Evolutionary conservation across 2,888 invertebrate species (phyloP).

Genomic region (Lutraria lutraria): DNA sequence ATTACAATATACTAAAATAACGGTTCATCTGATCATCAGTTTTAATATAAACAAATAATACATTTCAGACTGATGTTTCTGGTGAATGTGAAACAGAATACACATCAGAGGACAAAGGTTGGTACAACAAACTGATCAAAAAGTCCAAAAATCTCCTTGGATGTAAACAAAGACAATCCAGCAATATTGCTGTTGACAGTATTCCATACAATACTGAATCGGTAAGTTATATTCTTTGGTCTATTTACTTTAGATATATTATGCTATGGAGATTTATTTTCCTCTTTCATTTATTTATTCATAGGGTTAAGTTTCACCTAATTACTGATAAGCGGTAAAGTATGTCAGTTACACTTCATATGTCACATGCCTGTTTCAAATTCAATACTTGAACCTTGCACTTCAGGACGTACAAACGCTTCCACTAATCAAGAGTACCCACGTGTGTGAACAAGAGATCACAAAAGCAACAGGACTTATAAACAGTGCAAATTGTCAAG

Average conservation of each 20-base stretch:
- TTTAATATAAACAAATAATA: neutral
- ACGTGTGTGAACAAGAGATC: slow-evolving; percentile 90
- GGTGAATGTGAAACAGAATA: slow-evolving; percentile 94
- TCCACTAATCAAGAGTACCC: slow-evolving; percentile 87
- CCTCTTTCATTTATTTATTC: no score
- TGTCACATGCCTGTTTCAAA: no score
- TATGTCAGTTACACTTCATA: neutral
- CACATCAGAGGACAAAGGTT: slow-evolving; percentile 79
- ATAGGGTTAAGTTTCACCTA: no score
- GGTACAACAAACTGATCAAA: slow-evolving; percentile 77
- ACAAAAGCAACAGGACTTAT: slow-evolving; percentile 89
- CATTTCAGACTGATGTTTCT: slow-evolving; percentile 91
- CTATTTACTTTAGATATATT: neutral
- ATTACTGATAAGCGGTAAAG: neutral
- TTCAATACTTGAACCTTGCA: neutral
- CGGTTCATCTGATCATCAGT: neutral
- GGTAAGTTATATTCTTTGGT: slow-evolving; percentile 75
- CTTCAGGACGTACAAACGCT: slow-evolving; percentile 83
- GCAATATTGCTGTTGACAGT: slow-evolving; percentile 83
- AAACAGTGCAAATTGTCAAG: slow-evolving; percentile 90
- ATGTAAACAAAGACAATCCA: slow-evolving; percentile 82
- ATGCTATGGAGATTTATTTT: neutral
- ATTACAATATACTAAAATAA: neutral
- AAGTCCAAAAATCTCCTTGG: slow-evolving; percentile 84
- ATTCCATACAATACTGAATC: slow-evolving; percentile 82